Percentiles rank a stretch among this genome's conserved stretches.
Evolutionary conservation across 2,113 vertebrate species (phyloP).

Genomic region (Antennarius striatus): DNA sequence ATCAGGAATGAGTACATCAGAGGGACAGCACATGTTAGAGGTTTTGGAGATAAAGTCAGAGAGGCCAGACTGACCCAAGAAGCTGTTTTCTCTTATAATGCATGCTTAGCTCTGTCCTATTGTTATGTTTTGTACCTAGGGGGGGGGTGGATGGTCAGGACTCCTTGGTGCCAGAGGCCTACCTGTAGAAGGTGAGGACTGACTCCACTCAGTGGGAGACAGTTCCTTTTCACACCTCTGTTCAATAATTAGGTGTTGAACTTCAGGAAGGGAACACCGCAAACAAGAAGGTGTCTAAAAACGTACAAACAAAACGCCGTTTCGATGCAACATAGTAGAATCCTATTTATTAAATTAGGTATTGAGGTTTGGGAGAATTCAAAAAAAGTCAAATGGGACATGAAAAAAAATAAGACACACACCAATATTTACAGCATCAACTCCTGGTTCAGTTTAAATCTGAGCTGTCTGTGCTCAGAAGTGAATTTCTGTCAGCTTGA

Average conservation of each 20-base stretch:
- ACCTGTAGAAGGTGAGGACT: conserved; percentile 54
- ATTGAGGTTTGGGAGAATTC: not conserved
- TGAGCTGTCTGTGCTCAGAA: too few species aligned
- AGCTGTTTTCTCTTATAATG: conserved; percentile 63
- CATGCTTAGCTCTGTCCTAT: conserved; percentile 48
- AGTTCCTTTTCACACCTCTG: conserved; percentile 47
- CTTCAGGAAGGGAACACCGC: conserved; percentile 17
- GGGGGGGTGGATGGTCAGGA: conserved; percentile 15
- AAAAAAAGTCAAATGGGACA: not conserved
- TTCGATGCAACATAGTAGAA: not conserved
- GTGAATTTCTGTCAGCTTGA: too few species aligned
- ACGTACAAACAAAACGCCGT: not conserved
- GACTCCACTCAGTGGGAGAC: conserved; percentile 34
- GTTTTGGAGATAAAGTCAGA: too few species aligned
- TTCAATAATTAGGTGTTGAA: conserved; percentile 34
- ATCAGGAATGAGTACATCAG: too few species aligned
- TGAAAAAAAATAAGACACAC: too few species aligned
- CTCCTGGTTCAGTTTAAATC: too few species aligned
- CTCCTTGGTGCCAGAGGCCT: conserved; percentile 32
- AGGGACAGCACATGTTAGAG: too few species aligned
- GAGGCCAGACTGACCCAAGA: conserved; percentile 42
- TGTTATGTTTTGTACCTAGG: conserved; percentile 44
- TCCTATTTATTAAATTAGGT: not conserved
- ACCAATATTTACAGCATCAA: too few species aligned
- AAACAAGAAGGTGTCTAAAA: conserved; percentile 1